Evolutionary conservation across 2,888 invertebrate species (phyloP), one percentile per base, ranked within the genome.

Genomic region (Tetranychus piercei): DNA sequence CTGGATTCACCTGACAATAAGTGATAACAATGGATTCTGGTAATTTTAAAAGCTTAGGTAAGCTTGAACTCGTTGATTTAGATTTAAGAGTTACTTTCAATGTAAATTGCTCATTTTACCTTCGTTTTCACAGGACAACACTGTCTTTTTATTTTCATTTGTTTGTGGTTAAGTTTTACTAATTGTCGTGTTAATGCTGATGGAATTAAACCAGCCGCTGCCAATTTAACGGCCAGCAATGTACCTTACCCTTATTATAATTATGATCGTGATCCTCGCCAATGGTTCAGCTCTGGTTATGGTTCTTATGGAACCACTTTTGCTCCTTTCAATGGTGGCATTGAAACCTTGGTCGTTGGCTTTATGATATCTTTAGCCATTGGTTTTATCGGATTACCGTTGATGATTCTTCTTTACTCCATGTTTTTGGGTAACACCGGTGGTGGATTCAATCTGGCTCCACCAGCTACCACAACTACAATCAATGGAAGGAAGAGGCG

Each of bases 181-280:
- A 55, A 55, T 7, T 15, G 15, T 15, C 55, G 4, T 1, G 55
- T 23, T 23, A 18, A 69, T 69, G 22, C 20, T 23, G 22, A 69
- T 11, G 34, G 22, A 11, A 22, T 69, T 20, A 69, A 69, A 22
- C 22, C 69, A 20, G 11, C 22, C 20, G 20, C 69, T 20, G 69
- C 69, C 20, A 69, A 69, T 23, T 23, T 69, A 23, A 69, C 69
- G 11, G 69, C 69, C 11, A 23, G 20, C 9, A 69, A 69, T 69
- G 34, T 23, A 69, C 69, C 69, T 23, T 69, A 69, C 11, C 22
- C 69, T 20, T 69, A 23, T 23, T 69, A 69, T 69, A 22, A 69
- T 22, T 69, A 69, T 23, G 69, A 69, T 20, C 69, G 69, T n/a
- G 69, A 69, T 69, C 69, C 69, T 23, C 69, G 69, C 5, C 69